Base-by-base conservation (phyloP, 1,140 invertebrate species). In the Geopemphigus sp. region DNA sequence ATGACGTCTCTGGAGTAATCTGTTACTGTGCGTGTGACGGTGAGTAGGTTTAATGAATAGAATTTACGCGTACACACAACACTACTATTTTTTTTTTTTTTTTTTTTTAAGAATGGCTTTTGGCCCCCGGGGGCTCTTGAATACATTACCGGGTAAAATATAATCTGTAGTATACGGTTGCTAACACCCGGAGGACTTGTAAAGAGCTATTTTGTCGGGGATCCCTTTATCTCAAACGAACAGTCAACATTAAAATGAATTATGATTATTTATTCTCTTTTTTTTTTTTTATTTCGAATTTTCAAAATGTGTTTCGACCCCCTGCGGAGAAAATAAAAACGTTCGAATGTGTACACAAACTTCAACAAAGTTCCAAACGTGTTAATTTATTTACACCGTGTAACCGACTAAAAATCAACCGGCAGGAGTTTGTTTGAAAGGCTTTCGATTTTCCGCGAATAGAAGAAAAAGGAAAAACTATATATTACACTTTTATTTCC, bases 41-140 rank as follows among this genome's bases (percentile, higher is more conserved):
- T 78, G 74, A 78, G 74, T 78, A 63, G 74, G 56, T 78, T 78
- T 78, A 63, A 78, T 78, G 74, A 78, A 78, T 78, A 78, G 74
- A 63, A 78, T 78, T 78, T 78, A 78, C 74, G 74, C 74, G 54
- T 59, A 76, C 73, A 76, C 73, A 59, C 56, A 59, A 61, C 73
- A 59, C 12, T 61, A 61, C 29, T 78, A 50, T 78, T 63, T 78
- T 78, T 78, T 78, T 72, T 39, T 39, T 39, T 39, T 39, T 39
- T 39, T 56, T 63, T 78, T 78, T 78, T 63, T 63, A 63, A 78
- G 74, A 78, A 78, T 63, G 74, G 74, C 74, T 78, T 78, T 78
- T 61, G n/a, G 57, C 74, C 74, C 74, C 74, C 74, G 74, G 74
- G 74, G 74, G 74, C 74, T 78, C 74, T 78, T 63, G 74, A 78